Conservation (phyloP, 2,113 vertebrate genomes). For the Ceratotherium simum region DNA sequence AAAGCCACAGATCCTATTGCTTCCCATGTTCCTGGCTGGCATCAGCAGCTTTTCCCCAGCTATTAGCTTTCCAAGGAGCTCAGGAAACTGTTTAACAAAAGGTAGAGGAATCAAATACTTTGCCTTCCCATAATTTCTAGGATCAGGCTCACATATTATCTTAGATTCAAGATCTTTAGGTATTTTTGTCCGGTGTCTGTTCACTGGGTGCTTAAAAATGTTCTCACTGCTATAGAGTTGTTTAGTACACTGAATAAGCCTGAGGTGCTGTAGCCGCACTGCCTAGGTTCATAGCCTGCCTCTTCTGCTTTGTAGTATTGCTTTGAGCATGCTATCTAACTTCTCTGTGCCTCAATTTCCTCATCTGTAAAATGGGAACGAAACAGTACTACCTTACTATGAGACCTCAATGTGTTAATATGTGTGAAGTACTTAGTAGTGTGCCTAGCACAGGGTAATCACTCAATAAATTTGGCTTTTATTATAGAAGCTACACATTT, state of each 20-base stretch:
- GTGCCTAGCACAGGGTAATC: neutral
- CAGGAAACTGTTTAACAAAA: neutral
- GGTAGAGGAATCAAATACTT: neutral
- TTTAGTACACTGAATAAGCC: neutral
- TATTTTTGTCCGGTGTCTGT: neutral
- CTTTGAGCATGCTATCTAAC: neutral
- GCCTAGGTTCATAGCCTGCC: neutral
- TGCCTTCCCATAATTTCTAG: neutral
- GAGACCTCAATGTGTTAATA: neutral
- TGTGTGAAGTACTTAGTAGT: neutral
- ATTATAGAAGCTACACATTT: constrained; percentile 16
- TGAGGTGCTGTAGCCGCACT: neutral
- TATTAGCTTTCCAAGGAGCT: neutral
- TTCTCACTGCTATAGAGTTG: neutral
- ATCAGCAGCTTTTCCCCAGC: neutral
- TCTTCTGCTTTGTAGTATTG: neutral
- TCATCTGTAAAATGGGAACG: neutral
- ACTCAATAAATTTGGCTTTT: neutral
- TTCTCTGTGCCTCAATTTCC: neutral
- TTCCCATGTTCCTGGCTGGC: neutral
- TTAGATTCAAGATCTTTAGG: neutral
- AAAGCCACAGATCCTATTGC: neutral
- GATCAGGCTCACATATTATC: neutral
- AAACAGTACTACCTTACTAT: neutral
- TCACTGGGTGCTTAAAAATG: neutral